Evolutionary conservation across 64 coral and sea anemone genomes (phyloP), one percentile per base, ranked within the genome.

Genomic region (Porites australiensis): DNA sequence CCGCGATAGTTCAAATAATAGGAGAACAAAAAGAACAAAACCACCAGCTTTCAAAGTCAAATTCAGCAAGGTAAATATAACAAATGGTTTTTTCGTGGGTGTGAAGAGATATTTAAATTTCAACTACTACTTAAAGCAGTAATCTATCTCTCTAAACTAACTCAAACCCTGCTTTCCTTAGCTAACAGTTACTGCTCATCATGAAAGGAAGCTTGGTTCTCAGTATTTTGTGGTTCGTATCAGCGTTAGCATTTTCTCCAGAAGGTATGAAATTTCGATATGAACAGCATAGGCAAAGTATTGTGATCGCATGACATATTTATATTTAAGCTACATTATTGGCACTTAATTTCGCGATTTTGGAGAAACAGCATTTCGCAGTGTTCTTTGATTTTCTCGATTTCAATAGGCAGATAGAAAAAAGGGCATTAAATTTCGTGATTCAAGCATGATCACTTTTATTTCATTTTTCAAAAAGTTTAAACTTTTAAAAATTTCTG

Each of bases 221-320:
- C 46, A 84, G 53, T n/a, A 20, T 84, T 68, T 21, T 69, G 15
- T 84, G 81, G 81, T 13, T 84, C 7, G 81, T n/a, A 13, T 68
- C 81, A 23, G 81, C 47, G n/a, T 2, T 69, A 9, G 81, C 81
- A 4, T 84, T 45, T 12, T 84, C 81, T 20, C 81, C 81, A 51
- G 81, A 84, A 67, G 81, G 81, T 84, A 84, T 50, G 81, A 11
- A 65, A 16, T 0, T 64, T 4, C 18, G 54, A 5, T 57, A 12
- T 9, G 7, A 57, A 57, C 4, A 3, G 54, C 54, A 57, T 57
- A 57, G 4, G 5, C 54, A 57, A 9, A 57, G 54, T 37, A 37
- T 37, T 37, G 27, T 37, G 27, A 37, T 37, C 27, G 27, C 27
- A 37, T 37, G 27, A 37, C 27, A 37, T 37, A 37, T 37, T 37